Percentiles rank a stretch among this genome's conserved stretches.
These are phyloP conservation scores for Thaumetopoea pityocampa DNA, from an alignment of 1,140 invertebrate species.

Conservation along the genomic window DNA sequence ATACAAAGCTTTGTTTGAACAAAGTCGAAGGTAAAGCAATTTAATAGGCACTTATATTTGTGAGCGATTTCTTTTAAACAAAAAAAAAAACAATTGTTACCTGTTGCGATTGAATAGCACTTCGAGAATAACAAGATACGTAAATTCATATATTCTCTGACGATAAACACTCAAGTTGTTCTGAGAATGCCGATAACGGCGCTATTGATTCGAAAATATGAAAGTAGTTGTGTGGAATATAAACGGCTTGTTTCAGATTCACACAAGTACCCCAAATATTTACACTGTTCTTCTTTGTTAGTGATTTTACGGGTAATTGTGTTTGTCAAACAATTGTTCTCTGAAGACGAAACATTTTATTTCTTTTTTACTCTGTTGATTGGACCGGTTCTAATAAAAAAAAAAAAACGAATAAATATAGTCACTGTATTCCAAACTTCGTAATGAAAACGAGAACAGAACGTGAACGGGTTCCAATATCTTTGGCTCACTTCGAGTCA, in stretches of 20 bases:
- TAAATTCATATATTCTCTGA: slow-evolving; percentile 23
- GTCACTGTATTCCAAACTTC: too few species aligned
- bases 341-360: too few species aligned
- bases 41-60: slow-evolving; percentile 9
- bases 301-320: too few species aligned
- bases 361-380: too few species aligned
- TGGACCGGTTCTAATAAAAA: too few species aligned
- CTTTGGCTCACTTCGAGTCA: too few species aligned
- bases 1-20: slow-evolving; percentile 15
- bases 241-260: slow-evolving; percentile 3
- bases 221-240: slow-evolving; percentile 10
- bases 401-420: too few species aligned
- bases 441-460: too few species aligned
- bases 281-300: slow-evolving; percentile 1
- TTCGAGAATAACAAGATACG: slow-evolving; percentile 22
- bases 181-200: slow-evolving; percentile 4
- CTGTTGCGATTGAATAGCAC: slow-evolving; percentile 20
- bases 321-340: too few species aligned
- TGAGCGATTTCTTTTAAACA: slow-evolving; percentile 17
- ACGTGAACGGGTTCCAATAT: too few species aligned
- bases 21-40: slow-evolving; percentile 16
- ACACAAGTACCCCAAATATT: slow-evolving; percentile 3
- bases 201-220: slow-evolving; percentile 12
- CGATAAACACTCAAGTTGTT: slow-evolving; percentile 15
- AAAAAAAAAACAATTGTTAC: too few species aligned